Evolutionary conservation across 2,888 invertebrate species (phyloP), one percentile per base, ranked within the genome.

Genomic region (Molorchus minor): DNA sequence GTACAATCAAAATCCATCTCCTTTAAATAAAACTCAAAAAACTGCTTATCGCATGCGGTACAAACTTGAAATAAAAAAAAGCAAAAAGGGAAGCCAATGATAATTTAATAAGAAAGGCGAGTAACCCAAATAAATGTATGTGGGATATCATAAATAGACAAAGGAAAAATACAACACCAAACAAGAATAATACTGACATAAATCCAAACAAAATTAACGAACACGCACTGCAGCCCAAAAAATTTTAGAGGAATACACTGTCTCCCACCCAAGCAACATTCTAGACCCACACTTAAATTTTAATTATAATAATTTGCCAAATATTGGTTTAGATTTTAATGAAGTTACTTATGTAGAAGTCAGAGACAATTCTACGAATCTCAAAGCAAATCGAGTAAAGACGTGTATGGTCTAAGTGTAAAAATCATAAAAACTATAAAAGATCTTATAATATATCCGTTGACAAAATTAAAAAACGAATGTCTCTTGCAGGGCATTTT

Each of bases 401-500:
- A 33, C 12, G 12, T n/a, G n/a, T n/a, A n/a, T n/a, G n/a, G n/a
- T n/a, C 12, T 8, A 8, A 8, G 35, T 35, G 35, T n/a, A n/a
- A n/a, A n/a, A n/a, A n/a, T n/a, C n/a, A n/a, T 35, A 10, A 35
- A 35, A 35, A 35, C 13, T 35, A 35, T 35, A 35, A 35, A 35
- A 13, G 13, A 1, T 1, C n/a, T 35, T 12, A 35, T 3, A 5
- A n/a, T 10, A 3, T 35, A 35, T 12, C 35, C n/a, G 13, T 35
- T 35, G n/a, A 35, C 35, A 12, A 35, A 7, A 35, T 13, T 35
- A 35, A 35, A 12, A 35, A 35, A 35, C 13, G 35, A 35, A 35
- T 35, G 35, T 35, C 8, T 35, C 35, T 35, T n/a, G n/a, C 10
- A 35, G 13, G 35, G 4, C 3, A 35, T 35, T 12, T 35, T 35